Evolutionary conservation across 2,888 invertebrate species (phyloP).

Genomic region (Phengaris alcon): DNA sequence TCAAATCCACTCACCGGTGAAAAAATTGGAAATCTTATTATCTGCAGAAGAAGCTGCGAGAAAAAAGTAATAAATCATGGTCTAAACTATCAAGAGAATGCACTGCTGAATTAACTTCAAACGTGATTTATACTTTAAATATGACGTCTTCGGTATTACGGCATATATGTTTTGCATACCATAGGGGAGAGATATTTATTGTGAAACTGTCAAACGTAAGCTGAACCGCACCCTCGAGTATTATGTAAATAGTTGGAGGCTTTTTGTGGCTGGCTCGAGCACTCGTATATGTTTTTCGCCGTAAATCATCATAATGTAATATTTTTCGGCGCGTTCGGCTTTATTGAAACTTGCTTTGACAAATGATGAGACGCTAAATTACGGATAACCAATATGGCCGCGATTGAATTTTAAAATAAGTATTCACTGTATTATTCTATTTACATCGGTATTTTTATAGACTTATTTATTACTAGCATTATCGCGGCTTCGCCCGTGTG

Average conservation of each 20-base stretch:
- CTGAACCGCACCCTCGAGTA: constrained; percentile 9
- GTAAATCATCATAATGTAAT: constrained; percentile 77
- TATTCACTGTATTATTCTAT: too few species aligned
- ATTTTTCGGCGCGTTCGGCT: constrained; percentile 54
- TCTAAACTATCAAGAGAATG: constrained; percentile 50
- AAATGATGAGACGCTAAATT: constrained; percentile 58
- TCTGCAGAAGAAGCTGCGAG: neutral
- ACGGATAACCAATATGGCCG: constrained; percentile 30
- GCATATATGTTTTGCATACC: constrained; percentile 73
- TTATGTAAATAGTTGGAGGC: constrained; percentile 22
- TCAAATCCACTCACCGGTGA: neutral
- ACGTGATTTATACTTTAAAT: constrained; percentile 72
- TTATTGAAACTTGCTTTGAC: constrained; percentile 71
- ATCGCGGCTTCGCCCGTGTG: too few species aligned
- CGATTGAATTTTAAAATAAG: neutral
- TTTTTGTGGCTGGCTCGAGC: constrained; percentile 32
- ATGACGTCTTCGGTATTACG: constrained; percentile 57
- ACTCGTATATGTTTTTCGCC: constrained; percentile 58
- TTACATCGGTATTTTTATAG: too few species aligned
- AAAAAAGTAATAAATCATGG: constrained; percentile 13
- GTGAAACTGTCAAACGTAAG: constrained; percentile 36
- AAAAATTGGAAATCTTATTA: constrained; percentile 3
- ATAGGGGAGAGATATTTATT: constrained; percentile 65
- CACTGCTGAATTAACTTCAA: constrained; percentile 69
- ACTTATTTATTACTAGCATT: too few species aligned